These are phyloP conservation scores for Drosophila lacicola DNA, from an alignment of 2,888 invertebrate species.

Conservation along the genomic window DNA sequence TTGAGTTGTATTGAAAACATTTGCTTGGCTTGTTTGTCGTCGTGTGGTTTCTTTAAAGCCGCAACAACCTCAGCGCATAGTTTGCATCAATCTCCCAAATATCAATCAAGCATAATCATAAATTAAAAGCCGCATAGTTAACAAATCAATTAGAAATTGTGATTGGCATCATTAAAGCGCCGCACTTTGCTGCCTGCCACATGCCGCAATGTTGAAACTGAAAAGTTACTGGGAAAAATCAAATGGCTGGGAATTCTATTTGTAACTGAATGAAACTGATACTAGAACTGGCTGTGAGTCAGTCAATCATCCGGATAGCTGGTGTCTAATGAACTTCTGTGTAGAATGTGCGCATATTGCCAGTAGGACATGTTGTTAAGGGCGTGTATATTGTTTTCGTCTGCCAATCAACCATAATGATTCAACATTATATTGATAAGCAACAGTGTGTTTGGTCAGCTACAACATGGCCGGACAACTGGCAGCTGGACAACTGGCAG, in stretches of 20 bases:
- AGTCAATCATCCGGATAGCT: slow-evolving; percentile 8
- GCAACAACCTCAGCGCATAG: slow-evolving; percentile 33
- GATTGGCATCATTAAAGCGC: slow-evolving; percentile 21
- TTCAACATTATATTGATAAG: slow-evolving; percentile 65
- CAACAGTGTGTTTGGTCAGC: slow-evolving; percentile 42
- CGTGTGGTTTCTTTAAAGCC: slow-evolving; percentile 7
- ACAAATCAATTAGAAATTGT: slow-evolving; percentile 66
- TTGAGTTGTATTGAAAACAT: slow-evolving; percentile 41
- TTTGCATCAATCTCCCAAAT: slow-evolving; percentile 9
- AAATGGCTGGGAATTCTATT: slow-evolving; percentile 44
- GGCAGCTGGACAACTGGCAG: slow-evolving; percentile 53
- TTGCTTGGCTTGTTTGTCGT: slow-evolving; percentile 30
- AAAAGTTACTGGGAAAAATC: slow-evolving; percentile 25
- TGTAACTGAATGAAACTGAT: background rate
- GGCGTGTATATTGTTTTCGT: slow-evolving; percentile 34
- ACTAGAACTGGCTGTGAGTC: slow-evolving; percentile 6
- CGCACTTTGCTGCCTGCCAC: background rate
- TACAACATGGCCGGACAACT: slow-evolving; percentile 30
- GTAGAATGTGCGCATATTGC: slow-evolving; percentile 41
- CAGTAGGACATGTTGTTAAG: slow-evolving; percentile 7
- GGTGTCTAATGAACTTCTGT: slow-evolving; percentile 59
- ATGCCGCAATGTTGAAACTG: slow-evolving; percentile 13
- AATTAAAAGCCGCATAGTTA: slow-evolving; percentile 50
- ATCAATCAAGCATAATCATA: slow-evolving; percentile 38
- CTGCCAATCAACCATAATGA: slow-evolving; percentile 78